Conservation (phyloP, 2,888 invertebrate genomes). For the Drosophila peninsularis region DNA sequence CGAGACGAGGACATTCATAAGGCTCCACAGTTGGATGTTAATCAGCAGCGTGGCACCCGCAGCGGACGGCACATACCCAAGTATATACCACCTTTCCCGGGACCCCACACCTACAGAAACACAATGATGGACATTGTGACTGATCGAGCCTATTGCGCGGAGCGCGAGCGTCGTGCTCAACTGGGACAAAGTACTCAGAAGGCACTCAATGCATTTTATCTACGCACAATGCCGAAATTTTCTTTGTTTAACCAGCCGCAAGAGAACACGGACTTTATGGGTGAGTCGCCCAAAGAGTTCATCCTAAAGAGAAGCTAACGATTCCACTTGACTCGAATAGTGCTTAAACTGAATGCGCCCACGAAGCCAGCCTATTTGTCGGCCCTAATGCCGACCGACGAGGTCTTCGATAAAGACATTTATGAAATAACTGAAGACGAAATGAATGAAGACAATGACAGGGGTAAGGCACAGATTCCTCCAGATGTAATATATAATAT, state of each 20-base stretch:
- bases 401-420: conserved; percentile 30
- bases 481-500: too few relatives aligned
- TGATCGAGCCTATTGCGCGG: not conserved
- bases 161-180: conserved; percentile 19
- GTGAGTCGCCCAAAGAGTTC: not conserved
- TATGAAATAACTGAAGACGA: conserved; percentile 24
- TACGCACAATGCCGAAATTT: not conserved
- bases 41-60: conserved; percentile 3
- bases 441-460: conserved; percentile 11
- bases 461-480: not conserved
- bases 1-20: conserved; percentile 25
- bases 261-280: not conserved
- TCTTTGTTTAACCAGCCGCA: conserved; percentile 13
- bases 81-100: conserved; percentile 45
- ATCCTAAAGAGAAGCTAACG: not conserved
- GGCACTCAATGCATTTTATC: conserved; percentile 34
- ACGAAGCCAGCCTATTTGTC: conserved; percentile 23
- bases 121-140: conserved; percentile 11
- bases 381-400: conserved; percentile 42
- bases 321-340: not conserved
- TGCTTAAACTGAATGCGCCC: conserved; percentile 1
- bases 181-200: not conserved
- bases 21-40: not conserved
- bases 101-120: conserved; percentile 39
- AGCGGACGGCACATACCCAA: conserved; percentile 42